These are phyloP conservation scores for Dioctria rufipes DNA, from an alignment of 2,888 invertebrate species.

Conservation along the genomic window DNA sequence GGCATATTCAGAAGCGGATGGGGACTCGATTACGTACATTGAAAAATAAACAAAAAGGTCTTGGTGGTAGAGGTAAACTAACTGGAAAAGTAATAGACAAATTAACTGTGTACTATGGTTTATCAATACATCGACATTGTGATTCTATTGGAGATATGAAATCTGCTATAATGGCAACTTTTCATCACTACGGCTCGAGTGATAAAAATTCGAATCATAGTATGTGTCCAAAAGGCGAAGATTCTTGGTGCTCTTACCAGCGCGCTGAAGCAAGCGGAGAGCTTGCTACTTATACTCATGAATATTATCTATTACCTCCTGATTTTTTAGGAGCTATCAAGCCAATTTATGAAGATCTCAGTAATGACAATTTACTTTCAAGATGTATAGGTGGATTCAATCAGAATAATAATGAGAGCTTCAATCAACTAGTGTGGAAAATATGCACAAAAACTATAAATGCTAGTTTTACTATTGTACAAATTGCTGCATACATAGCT, in stretches of 20 bases:
- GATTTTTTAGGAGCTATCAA: conserved; percentile 27
- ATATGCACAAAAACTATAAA: conserved; percentile 13
- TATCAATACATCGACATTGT: conserved; percentile 54
- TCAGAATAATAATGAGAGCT: conserved; percentile 11
- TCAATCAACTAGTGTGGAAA: conserved; percentile 19
- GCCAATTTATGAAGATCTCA: conserved; percentile 38
- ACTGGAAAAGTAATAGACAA: conserved; percentile 54
- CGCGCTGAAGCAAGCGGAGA: conserved; percentile 16
- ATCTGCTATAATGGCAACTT: conserved; percentile 45
- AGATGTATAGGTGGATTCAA: conserved; percentile 23
- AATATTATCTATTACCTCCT: conserved; percentile 42
- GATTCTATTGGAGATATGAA: conserved; percentile 54
- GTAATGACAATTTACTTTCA: conserved; percentile 28
- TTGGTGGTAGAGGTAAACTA: conserved; percentile 57
- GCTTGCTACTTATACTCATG: conserved; percentile 21
- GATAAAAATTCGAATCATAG: conserved; percentile 47
- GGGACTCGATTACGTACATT: conserved; percentile 57
- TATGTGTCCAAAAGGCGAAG: conserved; percentile 44
- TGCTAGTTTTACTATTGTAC: conserved; percentile 14
- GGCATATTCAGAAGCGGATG: conserved; percentile 59
- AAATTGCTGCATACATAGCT: conserved; percentile 54
- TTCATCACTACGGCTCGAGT: conserved; percentile 51
- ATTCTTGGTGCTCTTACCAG: conserved; percentile 47
- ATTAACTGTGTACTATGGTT: conserved; percentile 57
- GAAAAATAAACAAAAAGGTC: conserved; percentile 53